phyloP scores from a whole-genome alignment of 1,140 invertebrate species.

The Bombus terrestris region DNA sequence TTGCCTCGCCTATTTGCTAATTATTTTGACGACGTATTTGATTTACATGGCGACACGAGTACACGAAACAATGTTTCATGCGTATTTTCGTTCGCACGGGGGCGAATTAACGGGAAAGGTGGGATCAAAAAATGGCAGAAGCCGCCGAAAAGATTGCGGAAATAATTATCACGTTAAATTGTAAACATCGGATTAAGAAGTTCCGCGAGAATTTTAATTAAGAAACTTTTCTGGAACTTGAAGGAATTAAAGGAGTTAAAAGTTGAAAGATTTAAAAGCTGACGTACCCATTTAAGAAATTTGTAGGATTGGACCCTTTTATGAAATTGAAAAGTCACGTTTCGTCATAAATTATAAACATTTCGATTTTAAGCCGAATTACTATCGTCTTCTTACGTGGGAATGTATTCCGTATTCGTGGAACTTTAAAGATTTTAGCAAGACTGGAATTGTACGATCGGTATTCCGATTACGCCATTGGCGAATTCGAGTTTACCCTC shows the following conservation, averaged over 20 bases:
- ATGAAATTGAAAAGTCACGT: neutral
- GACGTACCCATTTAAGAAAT: neutral
- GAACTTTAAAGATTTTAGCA: neutral
- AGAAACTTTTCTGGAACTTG: neutral
- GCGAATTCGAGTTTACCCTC: neutral
- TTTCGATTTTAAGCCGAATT: neutral
- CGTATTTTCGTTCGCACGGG: neutral
- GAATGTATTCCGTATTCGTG: conserved; percentile 1
- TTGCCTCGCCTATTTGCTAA: neutral
- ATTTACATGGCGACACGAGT: too few relatives aligned
- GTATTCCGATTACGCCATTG: neutral
- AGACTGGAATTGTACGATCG: neutral
- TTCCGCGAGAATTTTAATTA: neutral
- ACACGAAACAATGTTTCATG: neutral
- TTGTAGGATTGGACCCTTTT: neutral
- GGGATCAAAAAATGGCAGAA: neutral
- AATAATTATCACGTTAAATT: neutral
- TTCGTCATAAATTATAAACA: neutral
- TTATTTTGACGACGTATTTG: neutral
- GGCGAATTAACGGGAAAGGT: neutral
- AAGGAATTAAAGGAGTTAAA: neutral
- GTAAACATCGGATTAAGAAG: neutral
- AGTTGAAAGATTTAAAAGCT: neutral
- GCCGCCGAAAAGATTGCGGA: neutral
- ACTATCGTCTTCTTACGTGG: neutral